Base-by-base conservation (phyloP, 2,888 invertebrate species). In the Agriopis marginaria region DNA sequence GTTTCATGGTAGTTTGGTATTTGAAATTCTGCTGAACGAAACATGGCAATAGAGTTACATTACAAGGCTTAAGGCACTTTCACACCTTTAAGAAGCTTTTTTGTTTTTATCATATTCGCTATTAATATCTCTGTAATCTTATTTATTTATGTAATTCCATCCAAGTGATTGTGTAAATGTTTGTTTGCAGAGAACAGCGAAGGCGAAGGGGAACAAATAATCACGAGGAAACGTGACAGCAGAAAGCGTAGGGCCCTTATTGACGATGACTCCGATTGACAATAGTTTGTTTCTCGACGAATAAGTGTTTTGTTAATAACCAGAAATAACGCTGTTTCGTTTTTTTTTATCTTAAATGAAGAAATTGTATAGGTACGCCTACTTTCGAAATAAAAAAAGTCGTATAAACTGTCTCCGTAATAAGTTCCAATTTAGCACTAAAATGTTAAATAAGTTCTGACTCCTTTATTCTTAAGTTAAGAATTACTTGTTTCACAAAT, bases 231-330 rank as follows among this genome's bases (percentile, higher is more conserved):
- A 84, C 83, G 85, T 47, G 81, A 82, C 71, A 86, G 82, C 71
- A 89, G 86, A 79, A 90, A 85, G 77, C 87, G 88, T 12, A 82
- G 89, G 65, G 75, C 86, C 65, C 77, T 93, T 74, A 93, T 93
- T 68, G 92, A 93, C 54, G 92, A 91, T 68, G 93, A 93, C 77
- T 93, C 93, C 0, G 93, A 93, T 73, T 92, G 75, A 82, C 44
- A 75, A 74, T 78, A 67, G 58, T 66, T 56, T 67, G 59, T 65
- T 49, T 6, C 64, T 51, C 23, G 17, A 40, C 55, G 51, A 70
- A 39, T 42, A 8, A 32, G 10, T 32, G 39, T 0, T 54, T n/a
- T 64, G 68, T 47, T 42, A 63, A 68, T 62, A 56, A 50, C 60
- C 58, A 32, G 32, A 32, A 32, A 32, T 50, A 55, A 32, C 12